Evolutionary conservation across 2,113 vertebrate genomes (phyloP).

Genomic region (Gymnorhina tibicen): DNA sequence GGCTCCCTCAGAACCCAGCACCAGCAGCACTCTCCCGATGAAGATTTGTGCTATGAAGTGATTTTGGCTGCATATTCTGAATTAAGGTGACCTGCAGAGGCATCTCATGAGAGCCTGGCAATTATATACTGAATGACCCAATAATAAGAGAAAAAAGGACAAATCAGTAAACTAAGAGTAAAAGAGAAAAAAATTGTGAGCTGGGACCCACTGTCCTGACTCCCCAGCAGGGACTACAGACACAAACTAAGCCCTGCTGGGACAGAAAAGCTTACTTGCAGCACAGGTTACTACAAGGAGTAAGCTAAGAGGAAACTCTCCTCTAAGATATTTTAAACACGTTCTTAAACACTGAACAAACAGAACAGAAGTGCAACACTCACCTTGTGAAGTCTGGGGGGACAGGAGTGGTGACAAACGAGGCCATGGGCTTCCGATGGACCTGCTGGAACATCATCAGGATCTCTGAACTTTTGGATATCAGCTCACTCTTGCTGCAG

Average conservation of each 20-base stretch:
- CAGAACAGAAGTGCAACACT: neutral
- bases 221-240: neutral
- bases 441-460: slow-evolving; percentile 99
- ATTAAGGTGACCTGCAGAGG: slow-evolving; percentile 45
- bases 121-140: slow-evolving; percentile 21
- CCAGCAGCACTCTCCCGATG: neutral
- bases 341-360: neutral
- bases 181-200: neutral
- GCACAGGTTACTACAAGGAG: neutral
- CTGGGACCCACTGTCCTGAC: neutral
- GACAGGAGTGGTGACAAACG: slow-evolving; percentile 96
- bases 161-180: slow-evolving; percentile 1
- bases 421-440: slow-evolving; percentile 97
- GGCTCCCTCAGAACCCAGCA: neutral
- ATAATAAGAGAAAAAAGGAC: slow-evolving; percentile 37
- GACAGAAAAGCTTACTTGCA: neutral
- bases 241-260: neutral
- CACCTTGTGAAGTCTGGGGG: slow-evolving; percentile 98
- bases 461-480: slow-evolving; percentile 96
- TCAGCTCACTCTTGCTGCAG: slow-evolving; percentile 97
- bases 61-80: neutral
- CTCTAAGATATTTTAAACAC: neutral
- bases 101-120: slow-evolving; percentile 44
- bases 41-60: neutral
- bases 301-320: neutral